phyloP scores from a whole-genome alignment of 2,888 invertebrate species.

The Furcula furcula region DNA sequence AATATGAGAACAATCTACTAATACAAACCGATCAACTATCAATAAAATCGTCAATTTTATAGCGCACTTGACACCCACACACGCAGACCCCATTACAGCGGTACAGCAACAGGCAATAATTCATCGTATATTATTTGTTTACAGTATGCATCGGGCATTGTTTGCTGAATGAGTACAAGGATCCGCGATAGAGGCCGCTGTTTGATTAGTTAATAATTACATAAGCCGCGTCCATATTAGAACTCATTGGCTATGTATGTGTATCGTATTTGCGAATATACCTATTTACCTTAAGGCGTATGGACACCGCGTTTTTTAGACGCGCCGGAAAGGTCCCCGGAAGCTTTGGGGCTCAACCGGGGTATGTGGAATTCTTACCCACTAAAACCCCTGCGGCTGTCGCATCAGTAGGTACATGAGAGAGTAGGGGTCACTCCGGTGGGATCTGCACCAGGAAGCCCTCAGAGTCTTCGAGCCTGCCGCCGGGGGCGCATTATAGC shows the following conservation, averaged over 20 bases:
- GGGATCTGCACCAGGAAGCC: no score
- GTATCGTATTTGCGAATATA: slow-evolving; percentile 46
- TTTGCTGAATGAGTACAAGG: slow-evolving; percentile 73
- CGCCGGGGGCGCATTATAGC: no score
- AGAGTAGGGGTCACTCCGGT: no score
- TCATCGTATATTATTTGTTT: slow-evolving; percentile 70
- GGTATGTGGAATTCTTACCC: no score
- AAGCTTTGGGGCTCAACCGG: no score
- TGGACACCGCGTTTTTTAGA: no score
- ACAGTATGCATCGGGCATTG: slow-evolving; percentile 60
- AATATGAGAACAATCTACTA: no score
- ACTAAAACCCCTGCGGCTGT: no score
- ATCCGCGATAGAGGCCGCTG: slow-evolving; percentile 65
- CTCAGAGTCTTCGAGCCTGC: no score
- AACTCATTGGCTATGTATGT: slow-evolving; percentile 55
- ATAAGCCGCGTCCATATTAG: slow-evolving; percentile 56
- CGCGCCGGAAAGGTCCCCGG: no score
- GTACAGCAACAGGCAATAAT: slow-evolving; percentile 55
- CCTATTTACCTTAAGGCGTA: no score
- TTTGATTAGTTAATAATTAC: slow-evolving; percentile 75
- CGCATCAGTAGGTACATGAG: no score
- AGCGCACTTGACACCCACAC: neutral
- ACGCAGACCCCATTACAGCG: slow-evolving; percentile 27
- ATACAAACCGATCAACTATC: slow-evolving; percentile 1
- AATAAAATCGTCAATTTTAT: slow-evolving; percentile 1